Percentiles rank a stretch among this genome's conserved stretches.
phyloP scores from a whole-genome alignment of 2,888 invertebrate genomes.

The Aphidoletes aphidimyza region DNA sequence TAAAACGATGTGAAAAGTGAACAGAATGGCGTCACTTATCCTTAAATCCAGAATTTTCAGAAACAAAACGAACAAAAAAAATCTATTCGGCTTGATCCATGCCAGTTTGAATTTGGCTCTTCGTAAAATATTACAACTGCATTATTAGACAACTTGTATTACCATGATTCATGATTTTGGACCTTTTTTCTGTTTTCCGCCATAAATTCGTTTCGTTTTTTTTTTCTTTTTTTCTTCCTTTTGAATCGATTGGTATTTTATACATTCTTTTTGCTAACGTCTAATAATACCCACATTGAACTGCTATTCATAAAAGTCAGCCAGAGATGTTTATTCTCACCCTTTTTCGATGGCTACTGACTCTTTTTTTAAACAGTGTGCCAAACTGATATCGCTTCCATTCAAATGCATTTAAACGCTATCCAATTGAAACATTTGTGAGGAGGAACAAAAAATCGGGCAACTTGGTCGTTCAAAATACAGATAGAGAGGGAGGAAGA shows the following conservation, averaged over 20 bases:
- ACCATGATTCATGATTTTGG: constrained; percentile 5
- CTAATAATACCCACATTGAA: background rate
- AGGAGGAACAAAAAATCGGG: too few species aligned
- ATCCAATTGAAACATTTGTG: background rate
- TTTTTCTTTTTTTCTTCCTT: background rate
- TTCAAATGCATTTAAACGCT: constrained; percentile 41
- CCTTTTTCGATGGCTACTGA: background rate
- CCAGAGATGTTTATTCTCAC: background rate
- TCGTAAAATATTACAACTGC: background rate
- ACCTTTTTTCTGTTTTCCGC: background rate
- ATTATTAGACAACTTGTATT: background rate
- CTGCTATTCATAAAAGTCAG: background rate
- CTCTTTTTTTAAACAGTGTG: background rate
- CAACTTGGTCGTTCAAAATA: too few species aligned
- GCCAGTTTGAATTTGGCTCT: background rate
- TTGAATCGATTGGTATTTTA: background rate
- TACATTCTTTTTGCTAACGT: background rate
- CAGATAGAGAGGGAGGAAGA: background rate
- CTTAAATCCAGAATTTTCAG: background rate
- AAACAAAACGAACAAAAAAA: background rate
- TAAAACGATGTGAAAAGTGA: background rate
- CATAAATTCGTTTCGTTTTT: too few species aligned
- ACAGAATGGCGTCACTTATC: background rate
- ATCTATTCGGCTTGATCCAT: background rate
- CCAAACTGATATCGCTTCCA: constrained; percentile 42